phyloP scores from a whole-genome alignment of 2,888 invertebrate species.

The Melipona beecheii region DNA sequence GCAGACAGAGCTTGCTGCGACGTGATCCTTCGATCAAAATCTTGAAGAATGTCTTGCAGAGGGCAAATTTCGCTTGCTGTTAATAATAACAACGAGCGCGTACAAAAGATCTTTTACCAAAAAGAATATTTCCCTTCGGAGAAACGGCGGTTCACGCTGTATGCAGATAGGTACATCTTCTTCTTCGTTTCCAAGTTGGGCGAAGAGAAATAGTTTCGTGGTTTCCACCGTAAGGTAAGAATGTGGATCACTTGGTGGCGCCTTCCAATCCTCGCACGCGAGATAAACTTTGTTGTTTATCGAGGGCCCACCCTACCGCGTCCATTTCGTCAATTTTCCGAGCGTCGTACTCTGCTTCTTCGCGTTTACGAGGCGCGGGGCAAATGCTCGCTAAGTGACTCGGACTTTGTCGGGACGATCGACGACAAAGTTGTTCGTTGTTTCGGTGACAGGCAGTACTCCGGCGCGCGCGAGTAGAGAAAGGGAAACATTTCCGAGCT shows the following conservation, averaged over 20 bases:
- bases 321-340: slow-evolving; percentile 64
- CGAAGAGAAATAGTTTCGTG: no score
- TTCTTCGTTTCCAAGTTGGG: no score
- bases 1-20: no score
- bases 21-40: not conserved
- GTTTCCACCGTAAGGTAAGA: slow-evolving; percentile 16
- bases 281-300: slow-evolving; percentile 21
- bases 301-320: slow-evolving; percentile 10
- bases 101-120: no score
- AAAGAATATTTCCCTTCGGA: no score
- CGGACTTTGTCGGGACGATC: slow-evolving; percentile 9
- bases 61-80: no score
- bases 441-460: not conserved
- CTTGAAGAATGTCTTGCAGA: no score
- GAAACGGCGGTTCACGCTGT: no score
- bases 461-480: no score
- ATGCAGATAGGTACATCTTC: no score
- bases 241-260: slow-evolving; percentile 52
- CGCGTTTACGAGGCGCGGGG: slow-evolving; percentile 55
- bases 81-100: no score
- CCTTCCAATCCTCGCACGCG: slow-evolving; percentile 50
- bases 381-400: slow-evolving; percentile 66
- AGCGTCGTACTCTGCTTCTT: slow-evolving; percentile 38
- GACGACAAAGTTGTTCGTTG: slow-evolving; percentile 10
- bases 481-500: not conserved